Conservation (phyloP, 1,140 invertebrate genomes). For the Dendroctonus valens region DNA sequence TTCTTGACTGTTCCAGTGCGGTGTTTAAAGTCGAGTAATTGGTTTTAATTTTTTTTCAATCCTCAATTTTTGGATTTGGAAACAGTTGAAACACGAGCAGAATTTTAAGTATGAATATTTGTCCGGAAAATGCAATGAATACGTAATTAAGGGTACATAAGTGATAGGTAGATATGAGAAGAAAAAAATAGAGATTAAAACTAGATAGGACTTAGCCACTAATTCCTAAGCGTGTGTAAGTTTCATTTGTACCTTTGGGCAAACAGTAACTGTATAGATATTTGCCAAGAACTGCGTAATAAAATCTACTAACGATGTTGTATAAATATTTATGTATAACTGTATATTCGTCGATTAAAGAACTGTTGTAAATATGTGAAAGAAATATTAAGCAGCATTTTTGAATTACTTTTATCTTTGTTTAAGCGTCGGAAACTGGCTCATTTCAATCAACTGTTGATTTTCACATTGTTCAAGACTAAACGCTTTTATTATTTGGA, state of each 20-base stretch:
- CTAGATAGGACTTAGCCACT: slow-evolving; percentile 5
- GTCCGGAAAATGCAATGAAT: neutral
- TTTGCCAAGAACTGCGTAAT: slow-evolving; percentile 30
- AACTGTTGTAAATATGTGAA: neutral
- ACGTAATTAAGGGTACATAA: neutral
- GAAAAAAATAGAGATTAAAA: slow-evolving; percentile 5
- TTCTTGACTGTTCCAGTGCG: no score
- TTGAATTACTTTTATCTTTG: no score
- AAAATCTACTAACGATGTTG: slow-evolving; percentile 23
- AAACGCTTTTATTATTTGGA: no score
- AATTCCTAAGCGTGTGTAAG: slow-evolving; percentile 6
- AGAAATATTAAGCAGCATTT: slow-evolving; percentile 10
- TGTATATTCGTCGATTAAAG: neutral
- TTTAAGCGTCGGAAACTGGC: no score
- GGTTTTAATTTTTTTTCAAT: no score
- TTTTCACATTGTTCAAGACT: no score
- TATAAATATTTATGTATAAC: slow-evolving; percentile 16
- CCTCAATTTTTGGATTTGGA: no score
- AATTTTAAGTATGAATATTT: no score
- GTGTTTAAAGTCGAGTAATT: no score
- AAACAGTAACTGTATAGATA: slow-evolving; percentile 16
- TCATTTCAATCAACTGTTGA: no score
- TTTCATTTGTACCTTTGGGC: slow-evolving; percentile 21
- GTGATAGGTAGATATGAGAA: neutral
- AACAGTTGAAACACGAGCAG: no score